Percentiles rank a stretch among this genome's conserved stretches.
These are phyloP conservation scores for Mizuhopecten yessoensis DNA, from an alignment of 1,140 invertebrate species.

Conservation along the genomic window DNA sequence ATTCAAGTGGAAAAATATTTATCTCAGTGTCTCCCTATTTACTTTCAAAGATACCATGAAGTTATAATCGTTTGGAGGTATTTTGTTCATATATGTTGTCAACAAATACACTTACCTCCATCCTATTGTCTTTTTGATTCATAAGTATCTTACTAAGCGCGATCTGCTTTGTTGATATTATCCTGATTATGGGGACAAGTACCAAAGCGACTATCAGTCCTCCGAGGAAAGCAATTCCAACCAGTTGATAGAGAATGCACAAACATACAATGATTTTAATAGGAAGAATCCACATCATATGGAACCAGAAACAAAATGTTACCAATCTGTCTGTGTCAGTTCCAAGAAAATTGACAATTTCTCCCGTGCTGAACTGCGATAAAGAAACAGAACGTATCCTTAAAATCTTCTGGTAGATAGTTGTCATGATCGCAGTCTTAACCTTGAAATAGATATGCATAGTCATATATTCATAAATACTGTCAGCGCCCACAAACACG, in stretches of 20 bases:
- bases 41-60: too few species aligned
- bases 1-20: too few species aligned
- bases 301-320: neutral
- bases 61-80: too few species aligned
- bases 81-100: too few species aligned
- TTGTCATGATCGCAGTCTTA: neutral
- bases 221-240: neutral
- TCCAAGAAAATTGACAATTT: neutral
- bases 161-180: neutral
- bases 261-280: neutral
- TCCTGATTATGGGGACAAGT: neutral
- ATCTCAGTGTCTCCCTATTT: too few species aligned
- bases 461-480: neutral
- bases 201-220: neutral
- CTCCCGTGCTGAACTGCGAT: neutral
- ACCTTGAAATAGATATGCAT: slow-evolving; percentile 14
- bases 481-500: neutral
- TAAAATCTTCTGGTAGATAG: neutral
- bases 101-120: neutral
- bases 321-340: neutral
- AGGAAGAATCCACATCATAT: neutral
- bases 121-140: neutral
- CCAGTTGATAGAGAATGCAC: neutral
- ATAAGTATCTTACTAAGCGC: neutral
- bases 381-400: neutral